These are phyloP conservation scores for Perodicticus potto DNA, from an alignment of 2,797 vertebrate species.

Conservation along the genomic window DNA sequence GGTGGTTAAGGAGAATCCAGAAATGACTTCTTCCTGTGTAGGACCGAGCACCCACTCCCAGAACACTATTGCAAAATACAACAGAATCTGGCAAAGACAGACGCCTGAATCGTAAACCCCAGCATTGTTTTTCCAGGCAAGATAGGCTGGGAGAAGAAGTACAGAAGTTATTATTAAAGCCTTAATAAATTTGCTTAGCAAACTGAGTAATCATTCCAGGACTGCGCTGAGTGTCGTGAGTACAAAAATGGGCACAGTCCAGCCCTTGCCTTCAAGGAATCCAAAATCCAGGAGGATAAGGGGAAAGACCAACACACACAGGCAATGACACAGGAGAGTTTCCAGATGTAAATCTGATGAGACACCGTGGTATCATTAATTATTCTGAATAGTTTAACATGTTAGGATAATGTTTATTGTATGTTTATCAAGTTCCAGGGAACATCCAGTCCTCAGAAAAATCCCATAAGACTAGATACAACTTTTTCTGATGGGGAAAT, in stretches of 20 bases:
- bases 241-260: background rate
- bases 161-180: background rate
- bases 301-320: background rate
- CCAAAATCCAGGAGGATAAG: background rate
- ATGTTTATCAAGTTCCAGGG: background rate
- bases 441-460: background rate
- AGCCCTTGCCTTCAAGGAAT: background rate
- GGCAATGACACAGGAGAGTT: background rate
- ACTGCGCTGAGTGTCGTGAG: background rate
- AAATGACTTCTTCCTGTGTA: background rate
- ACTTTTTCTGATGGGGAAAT: slow-evolving; percentile 1
- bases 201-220: background rate
- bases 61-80: background rate
- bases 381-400: background rate
- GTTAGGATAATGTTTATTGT: background rate
- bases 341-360: background rate
- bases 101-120: background rate
- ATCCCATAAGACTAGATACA: background rate
- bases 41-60: background rate
- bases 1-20: background rate
- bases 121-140: background rate
- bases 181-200: background rate
- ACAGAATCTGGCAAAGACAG: background rate
- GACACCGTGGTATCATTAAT: accelerated
- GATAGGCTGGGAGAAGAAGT: background rate